phyloP scores from a whole-genome alignment of 2,888 invertebrate genomes.

The Falcaria lacertinaria region DNA sequence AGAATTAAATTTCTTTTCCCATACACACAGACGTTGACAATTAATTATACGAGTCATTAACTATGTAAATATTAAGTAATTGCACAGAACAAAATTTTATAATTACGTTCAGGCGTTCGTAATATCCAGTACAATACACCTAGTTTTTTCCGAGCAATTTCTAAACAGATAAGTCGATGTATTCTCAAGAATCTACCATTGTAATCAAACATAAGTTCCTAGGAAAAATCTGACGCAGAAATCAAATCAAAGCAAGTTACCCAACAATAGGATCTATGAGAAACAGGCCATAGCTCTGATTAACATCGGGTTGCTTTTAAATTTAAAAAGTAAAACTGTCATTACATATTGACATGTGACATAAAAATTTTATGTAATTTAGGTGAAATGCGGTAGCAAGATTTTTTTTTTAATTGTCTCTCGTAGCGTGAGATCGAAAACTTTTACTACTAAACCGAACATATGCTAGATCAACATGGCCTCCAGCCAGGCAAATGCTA shows the following conservation, averaged over 20 bases:
- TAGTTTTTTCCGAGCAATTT: slow-evolving; percentile 51
- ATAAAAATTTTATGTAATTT: no score
- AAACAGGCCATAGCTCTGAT: slow-evolving; percentile 30
- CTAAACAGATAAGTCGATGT: slow-evolving; percentile 28
- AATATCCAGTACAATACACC: slow-evolving; percentile 30
- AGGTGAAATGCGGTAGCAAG: no score
- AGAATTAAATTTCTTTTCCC: no score
- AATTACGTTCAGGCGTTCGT: slow-evolving; percentile 18
- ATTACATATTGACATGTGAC: neutral
- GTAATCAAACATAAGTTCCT: slow-evolving; percentile 34
- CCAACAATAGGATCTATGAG: slow-evolving; percentile 22
- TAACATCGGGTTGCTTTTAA: slow-evolving; percentile 1
- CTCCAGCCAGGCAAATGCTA: no score
- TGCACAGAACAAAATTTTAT: no score
- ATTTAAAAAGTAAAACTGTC: neutral
- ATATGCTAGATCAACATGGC: no score
- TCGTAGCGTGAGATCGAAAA: no score
- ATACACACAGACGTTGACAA: no score
- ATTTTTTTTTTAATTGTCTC: no score
- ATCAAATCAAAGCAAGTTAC: slow-evolving; percentile 9
- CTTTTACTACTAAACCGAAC: no score
- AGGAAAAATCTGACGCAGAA: slow-evolving; percentile 19
- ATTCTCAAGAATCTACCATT: slow-evolving; percentile 36
- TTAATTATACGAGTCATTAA: no score
- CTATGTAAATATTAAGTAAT: no score